Base-by-base conservation (phyloP, 2,888 invertebrate species). In the Carterocephalus palaemon region DNA sequence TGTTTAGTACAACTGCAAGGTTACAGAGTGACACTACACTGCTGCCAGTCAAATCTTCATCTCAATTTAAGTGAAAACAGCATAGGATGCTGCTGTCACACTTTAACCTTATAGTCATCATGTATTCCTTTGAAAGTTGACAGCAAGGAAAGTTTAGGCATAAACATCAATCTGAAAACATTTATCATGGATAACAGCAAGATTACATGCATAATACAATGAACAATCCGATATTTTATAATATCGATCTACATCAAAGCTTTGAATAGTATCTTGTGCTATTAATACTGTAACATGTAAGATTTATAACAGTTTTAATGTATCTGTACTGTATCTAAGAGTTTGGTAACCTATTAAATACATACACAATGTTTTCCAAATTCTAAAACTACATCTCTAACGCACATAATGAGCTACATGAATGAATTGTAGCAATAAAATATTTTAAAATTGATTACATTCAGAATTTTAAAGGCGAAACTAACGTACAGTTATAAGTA, bases 381-480 rank as follows among this genome's bases (percentile, higher is more conserved):
- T 64, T 69, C 76, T 80, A 82, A 73, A 68, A 67, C 82, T 84
- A 84, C 75, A 9, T 64, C 59, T 61, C 74, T 75, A 77, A 70
- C 67, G 67, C 64, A 76, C 60, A 75, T 67, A 64, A 24, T 55
- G 62, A 69, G 68, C 60, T 75, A 74, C 53, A 56, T 52, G 80
- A 84, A 86, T 85, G 80, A 85, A 86, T 84, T 81, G 82, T 71
- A 67, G 55, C 67, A 78, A 78, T 84, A 73, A 77, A 81, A 83
- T 73, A 83, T 67, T 68, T 63, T 54, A 59, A 36, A 43, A 36
- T 23, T 29, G 9, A 31, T 31, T 53, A 49, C 37, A 51, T 56
- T 36, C 23, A 45, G 37, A 62, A 56, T 56, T 48, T 59, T 64
- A 57, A 50, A 56, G 81, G 82, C 85, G 85, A 84, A 83, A 83